These are phyloP conservation scores for Torymus tubicola DNA, from an alignment of 2,888 invertebrate genomes.

Conservation along the genomic window DNA sequence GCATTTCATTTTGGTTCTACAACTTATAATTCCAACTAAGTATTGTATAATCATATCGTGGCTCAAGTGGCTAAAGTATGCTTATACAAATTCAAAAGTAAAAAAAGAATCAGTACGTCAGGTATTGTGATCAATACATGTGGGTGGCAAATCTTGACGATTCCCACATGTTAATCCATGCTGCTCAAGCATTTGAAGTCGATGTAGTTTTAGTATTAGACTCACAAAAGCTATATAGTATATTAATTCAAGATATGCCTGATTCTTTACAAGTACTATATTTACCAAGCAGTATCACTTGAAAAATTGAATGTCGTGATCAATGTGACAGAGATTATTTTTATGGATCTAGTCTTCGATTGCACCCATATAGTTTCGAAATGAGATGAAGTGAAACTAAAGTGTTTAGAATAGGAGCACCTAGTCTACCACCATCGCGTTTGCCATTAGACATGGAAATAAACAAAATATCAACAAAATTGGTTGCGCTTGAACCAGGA, in stretches of 20 bases:
- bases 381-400: slow-evolving; percentile 93
- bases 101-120: slow-evolving; percentile 90
- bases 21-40: slow-evolving; percentile 85
- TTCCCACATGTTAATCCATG: slow-evolving; percentile 90
- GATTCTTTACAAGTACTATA: slow-evolving; percentile 93
- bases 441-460: slow-evolving; percentile 97
- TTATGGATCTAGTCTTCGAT: slow-evolving; percentile 89
- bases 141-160: slow-evolving; percentile 97
- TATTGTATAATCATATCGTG: slow-evolving; percentile 90
- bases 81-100: slow-evolving; percentile 88
- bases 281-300: slow-evolving; percentile 92
- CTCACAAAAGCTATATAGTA: slow-evolving; percentile 96
- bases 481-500: slow-evolving; percentile 88
- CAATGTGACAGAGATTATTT: slow-evolving; percentile 94
- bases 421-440: slow-evolving; percentile 94
- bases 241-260: slow-evolving; percentile 95
- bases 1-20: slow-evolving; percentile 96
- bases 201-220: slow-evolving; percentile 96
- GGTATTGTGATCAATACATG: slow-evolving; percentile 98
- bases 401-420: slow-evolving; percentile 96
- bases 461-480: slow-evolving; percentile 93
- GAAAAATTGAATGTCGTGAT: slow-evolving; percentile 87
- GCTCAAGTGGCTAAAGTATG: slow-evolving; percentile 91
- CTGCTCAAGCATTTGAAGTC: slow-evolving; percentile 96
- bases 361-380: slow-evolving; percentile 96